Conservation (phyloP, 2,888 invertebrate species). For the Chrysina gloriosa region DNA sequence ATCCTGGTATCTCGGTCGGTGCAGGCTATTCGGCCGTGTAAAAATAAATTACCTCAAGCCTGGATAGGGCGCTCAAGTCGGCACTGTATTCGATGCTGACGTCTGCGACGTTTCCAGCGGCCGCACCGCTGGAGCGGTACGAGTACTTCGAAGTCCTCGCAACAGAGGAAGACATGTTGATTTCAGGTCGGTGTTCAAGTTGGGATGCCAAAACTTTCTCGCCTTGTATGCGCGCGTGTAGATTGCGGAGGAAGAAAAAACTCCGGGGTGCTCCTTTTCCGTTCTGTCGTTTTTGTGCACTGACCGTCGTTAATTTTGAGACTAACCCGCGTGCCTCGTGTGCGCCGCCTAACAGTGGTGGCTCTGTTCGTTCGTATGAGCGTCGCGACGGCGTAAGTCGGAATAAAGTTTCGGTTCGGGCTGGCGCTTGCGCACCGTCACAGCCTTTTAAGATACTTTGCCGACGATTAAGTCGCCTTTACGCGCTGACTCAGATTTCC, state of each 20-base stretch:
- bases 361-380: conserved; percentile 71
- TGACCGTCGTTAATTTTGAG: conserved; percentile 61
- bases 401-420: conserved; percentile 56
- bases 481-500: conserved; percentile 58
- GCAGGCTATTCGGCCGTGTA: conserved; percentile 6
- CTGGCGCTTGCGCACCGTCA: conserved; percentile 57
- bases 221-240: not conserved
- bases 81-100: conserved; percentile 95
- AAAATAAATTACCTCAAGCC: conserved; percentile 85
- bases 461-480: conserved; percentile 35
- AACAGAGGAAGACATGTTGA: conserved; percentile 62
- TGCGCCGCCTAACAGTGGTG: conserved; percentile 71
- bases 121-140: conserved; percentile 88
- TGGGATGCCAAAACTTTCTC: conserved; percentile 18
- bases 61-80: conserved; percentile 93
- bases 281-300: conserved; percentile 53
- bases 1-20: no score
- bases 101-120: conserved; percentile 77
- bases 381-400: conserved; percentile 64
- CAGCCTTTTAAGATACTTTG: no score
- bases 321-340: conserved; percentile 62
- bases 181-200: conserved; percentile 38
- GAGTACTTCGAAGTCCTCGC: conserved; percentile 89
- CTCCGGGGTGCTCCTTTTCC: not conserved
- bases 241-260: no score